Evolutionary conservation across 1,140 invertebrate species (phyloP).

Genomic region (Platorchestia sp.): DNA sequence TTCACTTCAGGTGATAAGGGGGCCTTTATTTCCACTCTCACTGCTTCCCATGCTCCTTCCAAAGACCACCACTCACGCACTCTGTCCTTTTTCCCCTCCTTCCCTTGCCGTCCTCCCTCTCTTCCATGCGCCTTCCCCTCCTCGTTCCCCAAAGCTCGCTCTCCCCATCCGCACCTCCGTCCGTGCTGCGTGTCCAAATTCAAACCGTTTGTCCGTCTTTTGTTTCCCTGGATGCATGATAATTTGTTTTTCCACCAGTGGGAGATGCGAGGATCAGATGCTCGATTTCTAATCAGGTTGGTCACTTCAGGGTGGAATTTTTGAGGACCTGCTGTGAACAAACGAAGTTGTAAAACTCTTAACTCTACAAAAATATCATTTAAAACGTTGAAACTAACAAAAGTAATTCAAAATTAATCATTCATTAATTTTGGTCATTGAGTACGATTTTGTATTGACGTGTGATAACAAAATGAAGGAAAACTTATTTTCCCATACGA

Average conservation of each 20-base stretch:
- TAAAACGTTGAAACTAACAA: too few species aligned
- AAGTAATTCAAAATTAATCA: too few species aligned
- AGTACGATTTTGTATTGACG: too few species aligned
- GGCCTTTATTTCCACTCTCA: conserved; percentile 52
- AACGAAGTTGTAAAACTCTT: too few species aligned
- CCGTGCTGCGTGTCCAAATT: background rate
- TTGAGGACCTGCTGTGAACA: too few species aligned
- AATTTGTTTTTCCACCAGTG: background rate
- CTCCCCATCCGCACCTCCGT: background rate
- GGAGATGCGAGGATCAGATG: background rate
- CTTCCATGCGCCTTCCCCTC: background rate
- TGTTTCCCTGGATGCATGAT: background rate
- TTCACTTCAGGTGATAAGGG: conserved; percentile 51
- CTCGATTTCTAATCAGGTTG: too few species aligned
- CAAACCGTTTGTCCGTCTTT: background rate
- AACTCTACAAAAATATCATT: too few species aligned
- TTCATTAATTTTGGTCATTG: too few species aligned
- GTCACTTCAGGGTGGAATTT: too few species aligned
- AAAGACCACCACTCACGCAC: conserved; percentile 43
- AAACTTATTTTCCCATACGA: too few species aligned
- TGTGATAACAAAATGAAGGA: too few species aligned
- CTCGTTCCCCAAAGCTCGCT: background rate
- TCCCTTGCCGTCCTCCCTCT: background rate
- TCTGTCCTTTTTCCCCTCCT: background rate
- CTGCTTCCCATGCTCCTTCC: conserved; percentile 48